Conservation (phyloP, 2,888 invertebrate genomes). For the Xestoiulus laeticollis region DNA sequence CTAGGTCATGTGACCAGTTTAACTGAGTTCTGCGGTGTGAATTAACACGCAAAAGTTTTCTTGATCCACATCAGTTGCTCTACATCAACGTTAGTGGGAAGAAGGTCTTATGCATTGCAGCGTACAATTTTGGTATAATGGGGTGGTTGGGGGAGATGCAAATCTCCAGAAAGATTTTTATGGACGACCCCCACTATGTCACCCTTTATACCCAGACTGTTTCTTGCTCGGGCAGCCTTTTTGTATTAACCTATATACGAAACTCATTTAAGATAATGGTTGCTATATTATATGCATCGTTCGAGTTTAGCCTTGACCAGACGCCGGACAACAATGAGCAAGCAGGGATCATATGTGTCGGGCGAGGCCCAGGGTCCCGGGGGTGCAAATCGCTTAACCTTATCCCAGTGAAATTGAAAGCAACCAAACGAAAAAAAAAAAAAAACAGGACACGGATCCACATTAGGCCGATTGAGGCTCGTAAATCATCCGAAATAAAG, state of each 20-base stretch:
- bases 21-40: too few species aligned
- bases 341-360: neutral
- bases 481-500: neutral
- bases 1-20: too few species aligned
- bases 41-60: too few species aligned
- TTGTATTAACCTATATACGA: too few species aligned
- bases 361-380: neutral
- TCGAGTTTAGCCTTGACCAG: neutral
- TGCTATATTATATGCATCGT: neutral
- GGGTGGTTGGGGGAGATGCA: too few species aligned
- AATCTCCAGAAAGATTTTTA: neutral
- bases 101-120: too few species aligned
- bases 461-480: neutral
- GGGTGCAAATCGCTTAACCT: constrained; percentile 24
- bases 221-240: too few species aligned
- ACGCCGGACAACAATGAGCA: neutral
- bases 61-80: too few species aligned
- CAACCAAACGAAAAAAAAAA: neutral
- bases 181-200: neutral
- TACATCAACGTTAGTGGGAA: too few species aligned
- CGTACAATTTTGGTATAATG: too few species aligned
- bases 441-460: neutral
- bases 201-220: neutral
- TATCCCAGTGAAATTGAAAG: neutral
- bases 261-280: neutral